phyloP scores from a whole-genome alignment of 2,888 invertebrate species.

The Phania funesta region DNA sequence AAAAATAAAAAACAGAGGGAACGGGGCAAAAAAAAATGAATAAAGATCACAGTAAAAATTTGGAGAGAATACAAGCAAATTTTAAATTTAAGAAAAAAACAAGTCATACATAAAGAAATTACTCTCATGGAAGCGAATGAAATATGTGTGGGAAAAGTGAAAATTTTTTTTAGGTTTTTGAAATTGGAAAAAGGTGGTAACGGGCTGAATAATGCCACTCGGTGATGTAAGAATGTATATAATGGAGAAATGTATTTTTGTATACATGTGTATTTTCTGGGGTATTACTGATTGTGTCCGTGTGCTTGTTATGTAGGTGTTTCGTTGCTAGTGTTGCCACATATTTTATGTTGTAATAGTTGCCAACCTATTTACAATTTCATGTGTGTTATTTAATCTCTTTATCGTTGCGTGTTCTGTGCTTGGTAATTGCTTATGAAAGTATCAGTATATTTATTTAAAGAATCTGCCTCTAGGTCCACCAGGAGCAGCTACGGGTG shows the following conservation, averaged over 20 bases:
- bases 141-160: too few relatives aligned
- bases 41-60: conserved; percentile 32
- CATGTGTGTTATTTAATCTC: conserved; percentile 9
- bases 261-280: neutral
- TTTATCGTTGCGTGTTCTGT: neutral
- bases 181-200: too few relatives aligned
- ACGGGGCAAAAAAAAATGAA: neutral
- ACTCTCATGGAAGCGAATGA: too few relatives aligned
- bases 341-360: conserved; percentile 16
- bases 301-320: conserved; percentile 31
- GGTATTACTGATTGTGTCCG: neutral
- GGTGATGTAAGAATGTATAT: too few relatives aligned
- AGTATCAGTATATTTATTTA: conserved; percentile 70
- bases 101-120: too few relatives aligned
- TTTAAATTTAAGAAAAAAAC: neutral
- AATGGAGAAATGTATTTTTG: neutral
- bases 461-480: conserved; percentile 74
- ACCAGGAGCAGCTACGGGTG: conserved; percentile 75
- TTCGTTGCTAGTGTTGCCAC: conserved; percentile 51
- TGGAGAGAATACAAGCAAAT: neutral
- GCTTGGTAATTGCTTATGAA: neutral
- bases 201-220: neutral
- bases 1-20: conserved; percentile 13
- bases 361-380: conserved; percentile 42
- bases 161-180: too few relatives aligned